Conservation (phyloP, 2,888 invertebrate species). For the Eilema griseolum region DNA sequence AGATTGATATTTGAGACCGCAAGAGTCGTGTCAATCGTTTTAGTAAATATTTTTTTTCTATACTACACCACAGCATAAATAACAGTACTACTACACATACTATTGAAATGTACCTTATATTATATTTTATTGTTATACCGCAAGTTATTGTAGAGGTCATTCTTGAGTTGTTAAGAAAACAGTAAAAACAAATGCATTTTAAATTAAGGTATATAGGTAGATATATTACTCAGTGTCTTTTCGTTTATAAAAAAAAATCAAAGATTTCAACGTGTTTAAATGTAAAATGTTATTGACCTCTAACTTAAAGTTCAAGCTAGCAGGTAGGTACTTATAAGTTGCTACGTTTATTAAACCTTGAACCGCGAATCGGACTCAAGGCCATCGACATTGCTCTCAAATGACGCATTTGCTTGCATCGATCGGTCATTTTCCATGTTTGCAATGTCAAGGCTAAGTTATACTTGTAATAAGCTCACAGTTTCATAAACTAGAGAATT, state of each 20-base stretch:
- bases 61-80: too few relatives aligned
- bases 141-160: too few relatives aligned
- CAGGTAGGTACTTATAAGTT: conserved; percentile 56
- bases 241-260: not conserved
- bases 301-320: conserved; percentile 59
- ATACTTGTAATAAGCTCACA: conserved; percentile 38
- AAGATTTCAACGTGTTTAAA: conserved; percentile 27
- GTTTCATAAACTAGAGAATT: conserved; percentile 13
- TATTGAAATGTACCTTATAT: too few relatives aligned
- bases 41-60: too few relatives aligned
- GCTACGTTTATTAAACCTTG: conserved; percentile 67
- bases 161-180: not conserved
- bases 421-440: conserved; percentile 73
- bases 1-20: too few relatives aligned
- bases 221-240: not conserved
- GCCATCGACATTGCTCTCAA: conserved; percentile 80
- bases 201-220: not conserved
- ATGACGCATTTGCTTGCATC: conserved; percentile 75
- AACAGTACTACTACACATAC: too few relatives aligned
- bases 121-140: too few relatives aligned
- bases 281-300: conserved; percentile 70
- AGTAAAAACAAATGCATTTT: not conserved
- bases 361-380: conserved; percentile 74
- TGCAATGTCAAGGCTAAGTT: conserved; percentile 78
- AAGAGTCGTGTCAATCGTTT: too few relatives aligned